These are phyloP conservation scores for Brachylomia viminalis DNA, from an alignment of 2,888 invertebrate species.

Conservation along the genomic window DNA sequence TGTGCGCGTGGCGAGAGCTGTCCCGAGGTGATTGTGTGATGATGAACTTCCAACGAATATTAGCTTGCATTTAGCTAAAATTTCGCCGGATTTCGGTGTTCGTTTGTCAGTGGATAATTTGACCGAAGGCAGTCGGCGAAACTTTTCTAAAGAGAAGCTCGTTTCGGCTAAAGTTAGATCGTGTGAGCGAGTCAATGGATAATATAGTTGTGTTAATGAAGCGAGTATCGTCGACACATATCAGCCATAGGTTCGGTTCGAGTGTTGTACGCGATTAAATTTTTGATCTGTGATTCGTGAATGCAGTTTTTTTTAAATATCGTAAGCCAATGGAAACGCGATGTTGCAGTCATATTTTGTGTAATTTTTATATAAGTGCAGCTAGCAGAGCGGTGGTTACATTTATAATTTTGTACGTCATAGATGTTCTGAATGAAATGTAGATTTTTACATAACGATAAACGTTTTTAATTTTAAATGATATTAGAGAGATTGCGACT, in stretches of 20 bases:
- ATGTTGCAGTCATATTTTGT: constrained; percentile 73
- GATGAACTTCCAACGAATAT: constrained; percentile 55
- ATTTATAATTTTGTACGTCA: constrained; percentile 75
- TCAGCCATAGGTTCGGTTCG: constrained; percentile 80
- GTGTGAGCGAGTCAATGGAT: constrained; percentile 40
- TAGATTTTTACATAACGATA: constrained; percentile 67
- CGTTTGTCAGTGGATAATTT: constrained; percentile 11
- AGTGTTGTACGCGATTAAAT: constrained; percentile 73
- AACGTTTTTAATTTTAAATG: constrained; percentile 69
- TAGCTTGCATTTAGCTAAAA: constrained; percentile 48
- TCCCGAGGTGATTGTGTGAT: constrained; percentile 32
- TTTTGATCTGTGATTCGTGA: constrained; percentile 86
- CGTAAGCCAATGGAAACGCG: constrained; percentile 65
- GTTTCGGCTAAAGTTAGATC: constrained; percentile 36
- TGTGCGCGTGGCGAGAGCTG: constrained; percentile 35
- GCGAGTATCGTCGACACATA: constrained; percentile 79
- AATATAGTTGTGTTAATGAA: constrained; percentile 49
- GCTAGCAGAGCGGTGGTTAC: constrained; percentile 72
- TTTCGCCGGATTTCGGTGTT: constrained; percentile 44
- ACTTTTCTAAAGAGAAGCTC: constrained; percentile 34
- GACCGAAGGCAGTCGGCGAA: constrained; percentile 38
- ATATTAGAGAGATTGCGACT: constrained; percentile 64
- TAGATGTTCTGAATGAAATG: constrained; percentile 69
- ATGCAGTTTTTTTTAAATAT: constrained; percentile 77
- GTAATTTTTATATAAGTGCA: constrained; percentile 75